These are phyloP conservation scores for Sorex araneus DNA, from an alignment of 2,113 vertebrate genomes.

Conservation along the genomic window DNA sequence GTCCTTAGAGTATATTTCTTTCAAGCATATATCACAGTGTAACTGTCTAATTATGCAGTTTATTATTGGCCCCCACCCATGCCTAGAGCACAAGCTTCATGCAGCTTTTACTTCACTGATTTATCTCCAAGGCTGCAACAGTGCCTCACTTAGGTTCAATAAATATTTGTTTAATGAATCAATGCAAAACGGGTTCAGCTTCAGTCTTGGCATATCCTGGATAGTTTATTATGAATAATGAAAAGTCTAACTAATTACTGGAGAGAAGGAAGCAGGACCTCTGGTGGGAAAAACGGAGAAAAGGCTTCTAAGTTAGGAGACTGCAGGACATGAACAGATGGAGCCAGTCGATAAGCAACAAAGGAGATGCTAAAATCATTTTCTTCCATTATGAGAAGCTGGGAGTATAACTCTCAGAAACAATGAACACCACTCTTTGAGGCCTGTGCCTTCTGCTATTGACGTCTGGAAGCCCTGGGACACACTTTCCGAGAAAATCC, in stretches of 20 bases:
- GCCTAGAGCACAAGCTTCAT: neutral
- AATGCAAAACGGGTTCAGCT: slow-evolving; percentile 7
- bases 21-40: neutral
- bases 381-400: slow-evolving; percentile 69
- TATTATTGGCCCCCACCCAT: neutral
- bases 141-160: neutral
- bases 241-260: slow-evolving; percentile 68
- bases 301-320: slow-evolving; percentile 44
- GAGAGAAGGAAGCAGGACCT: slow-evolving; percentile 68
- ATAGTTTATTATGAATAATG: slow-evolving; percentile 66
- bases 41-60: slow-evolving; percentile 26
- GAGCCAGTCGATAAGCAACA: slow-evolving; percentile 15
- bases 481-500: slow-evolving; percentile 73
- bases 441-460: slow-evolving; percentile 49
- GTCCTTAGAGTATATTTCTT: neutral
- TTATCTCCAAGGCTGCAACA: neutral
- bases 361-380: slow-evolving; percentile 63
- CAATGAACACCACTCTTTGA: slow-evolving; percentile 58
- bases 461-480: slow-evolving; percentile 54
- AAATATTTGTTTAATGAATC: slow-evolving; percentile 65
- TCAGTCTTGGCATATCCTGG: slow-evolving; percentile 34
- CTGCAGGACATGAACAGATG: slow-evolving; percentile 38
- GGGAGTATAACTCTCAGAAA: slow-evolving; percentile 58
- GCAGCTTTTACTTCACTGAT: slow-evolving; percentile 4
- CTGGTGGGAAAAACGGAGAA: slow-evolving; percentile 72